A percentile compares a stretch with the other conserved stretches of the same genome.
These are phyloP conservation scores for Halesus radiatus DNA, from an alignment of 1,140 invertebrate genomes.

Conservation along the genomic window DNA sequence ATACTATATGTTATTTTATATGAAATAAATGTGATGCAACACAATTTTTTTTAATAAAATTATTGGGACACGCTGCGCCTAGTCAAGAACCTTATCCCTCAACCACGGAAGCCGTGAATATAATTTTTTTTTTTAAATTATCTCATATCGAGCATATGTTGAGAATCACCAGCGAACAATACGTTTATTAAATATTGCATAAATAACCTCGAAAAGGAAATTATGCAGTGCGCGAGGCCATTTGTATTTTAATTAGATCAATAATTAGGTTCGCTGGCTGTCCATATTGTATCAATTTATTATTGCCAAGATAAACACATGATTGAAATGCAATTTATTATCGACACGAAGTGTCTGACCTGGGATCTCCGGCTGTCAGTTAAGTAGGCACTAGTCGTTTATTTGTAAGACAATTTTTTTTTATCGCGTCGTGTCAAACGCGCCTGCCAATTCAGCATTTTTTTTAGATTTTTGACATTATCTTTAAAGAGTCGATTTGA, in stretches of 20 bases:
- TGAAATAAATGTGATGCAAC: too few species aligned
- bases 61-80: too few species aligned
- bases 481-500: not conserved
- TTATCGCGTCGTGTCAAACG: not conserved
- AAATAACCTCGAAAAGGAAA: constrained; percentile 7
- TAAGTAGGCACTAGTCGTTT: not conserved
- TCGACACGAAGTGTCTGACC: not conserved
- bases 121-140: too few species aligned
- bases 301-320: constrained; percentile 2
- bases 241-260: constrained; percentile 41
- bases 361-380: not conserved
- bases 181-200: not conserved
- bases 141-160: not conserved
- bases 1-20: too few species aligned
- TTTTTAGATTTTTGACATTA: not conserved
- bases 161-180: not conserved
- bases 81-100: too few species aligned
- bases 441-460: not conserved
- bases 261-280: constrained; percentile 26
- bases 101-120: too few species aligned
- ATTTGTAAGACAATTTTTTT: not conserved
- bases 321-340: not conserved
- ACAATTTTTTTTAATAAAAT: too few species aligned
- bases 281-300: constrained; percentile 37
- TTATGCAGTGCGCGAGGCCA: constrained; percentile 34